Conservation (phyloP, 37 sponge, comb jelly and placozoan species). For the Halichondria panicea region DNA sequence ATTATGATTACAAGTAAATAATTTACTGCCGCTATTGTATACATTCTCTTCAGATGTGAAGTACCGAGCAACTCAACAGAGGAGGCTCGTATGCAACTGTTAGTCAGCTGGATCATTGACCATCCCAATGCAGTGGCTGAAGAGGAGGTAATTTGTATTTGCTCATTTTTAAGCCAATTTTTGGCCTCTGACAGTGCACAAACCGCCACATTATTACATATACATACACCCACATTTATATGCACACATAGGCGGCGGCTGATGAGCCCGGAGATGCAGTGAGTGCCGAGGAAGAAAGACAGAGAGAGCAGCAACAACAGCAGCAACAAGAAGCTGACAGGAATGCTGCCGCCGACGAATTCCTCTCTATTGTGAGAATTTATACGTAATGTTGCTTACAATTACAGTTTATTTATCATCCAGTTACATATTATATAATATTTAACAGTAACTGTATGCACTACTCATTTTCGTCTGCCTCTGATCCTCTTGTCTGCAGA, state of each 20-base stretch:
- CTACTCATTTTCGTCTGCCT: background rate
- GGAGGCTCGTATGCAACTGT: conserved; percentile 27
- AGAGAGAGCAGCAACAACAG: conserved; percentile 11
- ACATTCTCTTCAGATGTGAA: conserved; percentile 45
- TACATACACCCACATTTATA: too few relatives aligned
- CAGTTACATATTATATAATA: background rate
- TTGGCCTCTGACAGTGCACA: too few relatives aligned
- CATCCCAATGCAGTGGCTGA: conserved; percentile 46
- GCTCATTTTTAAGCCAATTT: too few relatives aligned
- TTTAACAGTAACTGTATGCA: background rate
- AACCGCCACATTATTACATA: too few relatives aligned
- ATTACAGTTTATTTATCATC: background rate
- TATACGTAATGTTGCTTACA: background rate
- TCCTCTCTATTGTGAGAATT: conserved; percentile 33
- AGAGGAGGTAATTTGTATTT: conserved; percentile 36
- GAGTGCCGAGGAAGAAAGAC: conserved; percentile 3
- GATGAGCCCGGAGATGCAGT: background rate
- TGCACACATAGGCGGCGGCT: too few relatives aligned
- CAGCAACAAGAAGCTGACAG: conserved; percentile 27
- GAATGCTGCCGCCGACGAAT: conserved; percentile 25
- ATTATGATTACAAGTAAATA: too few relatives aligned
- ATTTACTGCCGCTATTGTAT: too few relatives aligned
- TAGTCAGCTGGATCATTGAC: conserved; percentile 72
- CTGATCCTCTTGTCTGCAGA: background rate
- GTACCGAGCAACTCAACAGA: conserved; percentile 19